phyloP scores from a whole-genome alignment of 2,797 vertebrate species.

The Aplochiton taeniatus region DNA sequence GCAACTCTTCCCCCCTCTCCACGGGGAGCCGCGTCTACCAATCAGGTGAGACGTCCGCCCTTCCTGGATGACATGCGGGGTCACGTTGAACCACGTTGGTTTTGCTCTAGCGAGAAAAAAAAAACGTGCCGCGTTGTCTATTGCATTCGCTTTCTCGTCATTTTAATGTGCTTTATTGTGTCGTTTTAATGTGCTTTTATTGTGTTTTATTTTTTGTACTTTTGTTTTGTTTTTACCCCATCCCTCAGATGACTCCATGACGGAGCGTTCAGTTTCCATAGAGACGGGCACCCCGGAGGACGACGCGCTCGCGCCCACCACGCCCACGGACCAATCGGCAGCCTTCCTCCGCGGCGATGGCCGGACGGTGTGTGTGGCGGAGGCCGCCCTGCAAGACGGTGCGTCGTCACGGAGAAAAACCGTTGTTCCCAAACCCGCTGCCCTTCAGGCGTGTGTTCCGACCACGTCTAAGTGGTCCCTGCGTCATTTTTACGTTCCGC shows the following conservation, averaged over 20 bases:
- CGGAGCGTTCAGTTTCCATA: slow-evolving; percentile 52
- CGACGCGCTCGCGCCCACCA: slow-evolving; percentile 43
- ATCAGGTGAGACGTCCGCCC: slow-evolving; percentile 50
- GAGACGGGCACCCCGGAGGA: slow-evolving; percentile 55
- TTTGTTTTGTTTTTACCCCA: background rate
- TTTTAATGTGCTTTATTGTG: background rate
- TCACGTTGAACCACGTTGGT: too few species aligned
- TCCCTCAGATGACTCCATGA: slow-evolving; percentile 54
- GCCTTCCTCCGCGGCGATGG: slow-evolving; percentile 29
- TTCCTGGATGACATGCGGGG: too few species aligned
- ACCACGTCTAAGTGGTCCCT: too few species aligned
- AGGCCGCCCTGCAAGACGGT: slow-evolving; percentile 77
- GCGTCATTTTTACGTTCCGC: background rate
- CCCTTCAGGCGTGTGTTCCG: too few species aligned
- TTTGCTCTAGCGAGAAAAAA: background rate
- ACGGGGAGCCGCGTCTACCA: slow-evolving; percentile 32
- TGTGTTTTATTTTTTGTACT: background rate
- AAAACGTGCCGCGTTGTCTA: background rate
- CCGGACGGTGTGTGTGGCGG: slow-evolving; percentile 52
- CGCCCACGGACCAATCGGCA: slow-evolving; percentile 47
- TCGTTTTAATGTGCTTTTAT: background rate
- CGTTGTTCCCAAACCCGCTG: background rate
- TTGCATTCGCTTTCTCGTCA: background rate
- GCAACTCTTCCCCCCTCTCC: slow-evolving; percentile 48
- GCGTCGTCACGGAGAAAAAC: slow-evolving; percentile 18